Evolutionary conservation across 1,140 invertebrate genomes (phyloP).

Genomic region (Brachionus rubens): DNA sequence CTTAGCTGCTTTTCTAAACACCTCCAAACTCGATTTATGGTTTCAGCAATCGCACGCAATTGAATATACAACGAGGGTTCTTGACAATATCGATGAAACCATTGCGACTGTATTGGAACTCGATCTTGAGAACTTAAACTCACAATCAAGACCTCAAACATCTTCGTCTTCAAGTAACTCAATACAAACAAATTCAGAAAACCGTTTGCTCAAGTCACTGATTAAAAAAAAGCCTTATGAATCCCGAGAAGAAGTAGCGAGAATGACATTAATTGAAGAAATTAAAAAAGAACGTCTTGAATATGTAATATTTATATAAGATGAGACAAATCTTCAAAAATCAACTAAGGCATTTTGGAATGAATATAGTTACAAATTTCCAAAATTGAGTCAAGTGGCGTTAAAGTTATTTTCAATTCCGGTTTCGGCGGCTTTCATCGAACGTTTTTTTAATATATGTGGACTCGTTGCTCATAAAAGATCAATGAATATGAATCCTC

Average conservation of each 20-base stretch:
- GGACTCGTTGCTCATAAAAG: neutral
- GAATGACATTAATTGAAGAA: neutral
- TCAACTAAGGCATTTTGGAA: conserved; percentile 2
- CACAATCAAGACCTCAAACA: no score
- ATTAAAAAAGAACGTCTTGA: neutral
- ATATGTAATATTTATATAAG: neutral
- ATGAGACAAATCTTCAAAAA: neutral
- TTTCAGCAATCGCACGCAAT: no score
- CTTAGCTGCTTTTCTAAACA: no score
- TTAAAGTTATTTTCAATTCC: neutral
- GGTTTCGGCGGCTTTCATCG: neutral
- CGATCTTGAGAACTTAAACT: no score
- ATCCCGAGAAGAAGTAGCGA: neutral
- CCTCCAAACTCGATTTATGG: neutral
- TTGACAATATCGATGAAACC: no score
- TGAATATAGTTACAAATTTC: conserved; percentile 13
- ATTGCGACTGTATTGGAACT: no score
- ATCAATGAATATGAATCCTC: neutral
- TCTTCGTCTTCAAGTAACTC: no score
- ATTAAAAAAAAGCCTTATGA: neutral
- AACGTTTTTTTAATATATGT: neutral
- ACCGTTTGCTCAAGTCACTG: neutral
- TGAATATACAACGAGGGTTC: no score
- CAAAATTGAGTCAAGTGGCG: neutral
- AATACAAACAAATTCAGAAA: no score